Percentiles rank a stretch among this genome's conserved stretches.
Evolutionary conservation across 2,113 vertebrate species (phyloP).

Genomic region (Lipotes vexillifer): DNA sequence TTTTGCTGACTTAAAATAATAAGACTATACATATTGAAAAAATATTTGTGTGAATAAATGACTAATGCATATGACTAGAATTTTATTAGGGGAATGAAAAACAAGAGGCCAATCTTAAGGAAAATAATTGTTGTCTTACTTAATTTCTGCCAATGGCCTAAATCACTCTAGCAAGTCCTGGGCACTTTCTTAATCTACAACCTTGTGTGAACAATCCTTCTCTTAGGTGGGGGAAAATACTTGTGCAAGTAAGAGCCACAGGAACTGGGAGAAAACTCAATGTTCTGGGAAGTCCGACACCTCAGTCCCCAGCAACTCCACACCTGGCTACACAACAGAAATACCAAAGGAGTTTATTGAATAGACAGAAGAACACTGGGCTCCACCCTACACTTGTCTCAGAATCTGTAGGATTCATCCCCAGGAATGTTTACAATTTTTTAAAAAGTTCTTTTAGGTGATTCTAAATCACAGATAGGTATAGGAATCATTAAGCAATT

Average conservation of each 20-base stretch:
- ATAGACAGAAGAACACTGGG: background rate
- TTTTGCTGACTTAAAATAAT: background rate
- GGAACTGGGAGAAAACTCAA: accelerated
- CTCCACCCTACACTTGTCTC: background rate
- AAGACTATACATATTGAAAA: background rate
- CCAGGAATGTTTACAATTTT: background rate
- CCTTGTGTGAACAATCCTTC: background rate
- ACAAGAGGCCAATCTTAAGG: background rate
- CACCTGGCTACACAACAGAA: background rate
- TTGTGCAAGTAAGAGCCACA: background rate
- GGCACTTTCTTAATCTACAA: background rate
- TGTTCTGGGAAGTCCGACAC: background rate
- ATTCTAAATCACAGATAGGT: background rate
- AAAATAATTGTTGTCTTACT: background rate
- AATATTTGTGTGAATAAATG: background rate
- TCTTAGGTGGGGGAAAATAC: background rate
- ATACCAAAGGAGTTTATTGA: background rate
- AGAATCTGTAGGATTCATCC: background rate
- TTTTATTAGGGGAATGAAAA: background rate
- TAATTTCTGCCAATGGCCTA: background rate
- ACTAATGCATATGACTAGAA: background rate
- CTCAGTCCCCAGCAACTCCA: background rate
- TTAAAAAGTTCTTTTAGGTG: background rate
- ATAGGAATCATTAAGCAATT: background rate
- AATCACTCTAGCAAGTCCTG: background rate